phyloP scores from a whole-genome alignment of 2,888 invertebrate genomes.

The Antitype chi region DNA sequence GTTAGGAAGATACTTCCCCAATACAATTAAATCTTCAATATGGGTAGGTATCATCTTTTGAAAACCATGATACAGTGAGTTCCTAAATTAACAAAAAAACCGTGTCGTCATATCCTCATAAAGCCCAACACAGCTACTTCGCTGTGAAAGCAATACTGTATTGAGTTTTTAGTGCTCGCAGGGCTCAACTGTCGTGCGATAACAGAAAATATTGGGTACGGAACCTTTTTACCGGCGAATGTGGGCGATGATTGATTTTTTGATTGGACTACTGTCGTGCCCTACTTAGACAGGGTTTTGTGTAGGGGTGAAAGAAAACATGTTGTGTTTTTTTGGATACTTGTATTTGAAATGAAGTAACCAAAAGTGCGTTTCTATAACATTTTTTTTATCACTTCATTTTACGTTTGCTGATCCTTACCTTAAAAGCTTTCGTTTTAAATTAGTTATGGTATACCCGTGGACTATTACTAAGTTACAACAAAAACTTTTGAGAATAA shows the following conservation, averaged over 20 bases:
- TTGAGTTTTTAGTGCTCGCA: slow-evolving; percentile 88
- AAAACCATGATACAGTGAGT: no score
- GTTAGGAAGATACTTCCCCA: no score
- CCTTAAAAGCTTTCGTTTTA: no score
- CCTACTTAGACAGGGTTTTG: slow-evolving; percentile 53
- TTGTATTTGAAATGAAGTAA: not conserved
- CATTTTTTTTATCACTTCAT: not conserved
- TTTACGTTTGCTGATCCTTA: no score
- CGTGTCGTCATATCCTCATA: slow-evolving; percentile 71
- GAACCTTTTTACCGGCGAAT: slow-evolving; percentile 80
- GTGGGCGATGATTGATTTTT: slow-evolving; percentile 82
- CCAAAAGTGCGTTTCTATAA: not conserved
- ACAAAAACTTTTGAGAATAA: not conserved
- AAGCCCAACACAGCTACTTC: slow-evolving; percentile 75
- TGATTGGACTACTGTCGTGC: slow-evolving; percentile 73
- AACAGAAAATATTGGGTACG: slow-evolving; percentile 86
- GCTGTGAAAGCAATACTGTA: slow-evolving; percentile 91
- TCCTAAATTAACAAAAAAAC: no score
- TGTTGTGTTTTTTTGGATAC: slow-evolving; percentile 32
- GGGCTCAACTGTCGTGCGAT: slow-evolving; percentile 82
- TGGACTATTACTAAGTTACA: no score
- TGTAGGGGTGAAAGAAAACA: slow-evolving; percentile 44
- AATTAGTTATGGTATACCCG: no score
- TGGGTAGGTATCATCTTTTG: no score
- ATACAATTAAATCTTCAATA: no score